Percentiles rank a stretch among this genome's conserved stretches.
phyloP scores from a whole-genome alignment of 2,888 invertebrate species.

The Siphlonurus alternatus region DNA sequence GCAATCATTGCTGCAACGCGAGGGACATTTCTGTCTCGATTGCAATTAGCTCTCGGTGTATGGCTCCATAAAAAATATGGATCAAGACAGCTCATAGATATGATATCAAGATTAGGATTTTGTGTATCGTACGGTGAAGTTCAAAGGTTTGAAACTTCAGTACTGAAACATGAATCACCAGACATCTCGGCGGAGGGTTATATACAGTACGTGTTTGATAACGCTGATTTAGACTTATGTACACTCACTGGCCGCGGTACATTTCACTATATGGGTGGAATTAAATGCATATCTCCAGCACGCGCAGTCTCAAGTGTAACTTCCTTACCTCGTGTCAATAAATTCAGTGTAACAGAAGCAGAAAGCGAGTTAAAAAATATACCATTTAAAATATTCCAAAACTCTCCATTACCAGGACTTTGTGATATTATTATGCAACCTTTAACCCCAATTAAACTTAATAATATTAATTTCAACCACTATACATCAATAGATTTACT shows the following conservation, averaged over 20 bases:
- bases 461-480: background rate
- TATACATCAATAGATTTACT: background rate
- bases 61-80: conserved; percentile 14
- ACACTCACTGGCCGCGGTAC: conserved; percentile 12
- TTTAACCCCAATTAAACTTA: background rate
- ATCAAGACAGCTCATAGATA: conserved; percentile 13
- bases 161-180: background rate
- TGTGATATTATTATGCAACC: background rate
- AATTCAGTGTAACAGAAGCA: background rate
- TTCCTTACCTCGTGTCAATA: background rate
- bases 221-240: conserved; percentile 11
- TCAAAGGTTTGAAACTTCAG: conserved; percentile 11
- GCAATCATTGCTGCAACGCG: conserved; percentile 21
- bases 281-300: conserved; percentile 7
- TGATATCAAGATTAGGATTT: conserved; percentile 14
- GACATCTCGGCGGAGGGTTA: background rate
- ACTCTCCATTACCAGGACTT: background rate
- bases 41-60: conserved; percentile 10
- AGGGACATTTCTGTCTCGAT: conserved; percentile 17
- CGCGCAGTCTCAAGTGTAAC: background rate
- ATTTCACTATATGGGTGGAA: conserved; percentile 13
- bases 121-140: conserved; percentile 13
- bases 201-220: conserved; percentile 10
- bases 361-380: background rate
- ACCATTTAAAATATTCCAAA: background rate